Conservation (phyloP, 53 echinoderm and acorn worm genomes). For the Crossaster papposus region DNA sequence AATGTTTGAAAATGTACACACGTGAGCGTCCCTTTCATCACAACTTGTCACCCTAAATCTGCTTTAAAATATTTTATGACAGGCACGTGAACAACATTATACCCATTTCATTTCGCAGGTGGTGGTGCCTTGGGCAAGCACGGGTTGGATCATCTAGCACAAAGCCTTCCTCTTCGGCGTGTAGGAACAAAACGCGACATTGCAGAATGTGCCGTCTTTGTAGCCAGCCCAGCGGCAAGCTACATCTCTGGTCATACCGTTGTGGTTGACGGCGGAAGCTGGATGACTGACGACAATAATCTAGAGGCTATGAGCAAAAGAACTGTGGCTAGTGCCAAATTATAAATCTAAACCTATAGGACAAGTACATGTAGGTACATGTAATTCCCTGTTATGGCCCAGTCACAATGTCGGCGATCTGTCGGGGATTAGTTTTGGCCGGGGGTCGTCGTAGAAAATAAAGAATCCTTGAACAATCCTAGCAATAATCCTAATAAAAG, state of each 20-base stretch:
- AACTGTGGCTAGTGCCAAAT: background rate
- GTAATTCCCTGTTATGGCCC: background rate
- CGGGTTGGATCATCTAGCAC: background rate
- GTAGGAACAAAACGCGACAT: conserved; percentile 83
- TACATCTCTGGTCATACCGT: conserved; percentile 83
- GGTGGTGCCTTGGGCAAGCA: background rate
- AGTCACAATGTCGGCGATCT: too few relatives aligned
- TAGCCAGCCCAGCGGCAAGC: conserved; percentile 76
- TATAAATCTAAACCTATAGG: background rate
- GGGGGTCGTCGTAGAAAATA: too few relatives aligned
- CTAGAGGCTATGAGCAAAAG: conserved; percentile 29
- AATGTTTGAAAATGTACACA: too few relatives aligned
- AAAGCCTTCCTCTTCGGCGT: conserved; percentile 72
- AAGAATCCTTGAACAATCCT: too few relatives aligned
- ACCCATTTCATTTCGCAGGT: background rate
- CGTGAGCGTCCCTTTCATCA: too few relatives aligned
- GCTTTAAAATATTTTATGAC: too few relatives aligned
- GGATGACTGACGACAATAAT: conserved; percentile 77
- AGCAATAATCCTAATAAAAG: too few relatives aligned
- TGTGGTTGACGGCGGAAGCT: conserved; percentile 82
- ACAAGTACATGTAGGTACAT: background rate
- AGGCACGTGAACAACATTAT: background rate
- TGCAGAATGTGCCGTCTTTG: conserved; percentile 74
- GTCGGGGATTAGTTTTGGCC: too few relatives aligned
- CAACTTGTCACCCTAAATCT: too few relatives aligned